Evolutionary conservation across 2,888 invertebrate species (phyloP).

Genomic region (Caenorhabditis sp.): DNA sequence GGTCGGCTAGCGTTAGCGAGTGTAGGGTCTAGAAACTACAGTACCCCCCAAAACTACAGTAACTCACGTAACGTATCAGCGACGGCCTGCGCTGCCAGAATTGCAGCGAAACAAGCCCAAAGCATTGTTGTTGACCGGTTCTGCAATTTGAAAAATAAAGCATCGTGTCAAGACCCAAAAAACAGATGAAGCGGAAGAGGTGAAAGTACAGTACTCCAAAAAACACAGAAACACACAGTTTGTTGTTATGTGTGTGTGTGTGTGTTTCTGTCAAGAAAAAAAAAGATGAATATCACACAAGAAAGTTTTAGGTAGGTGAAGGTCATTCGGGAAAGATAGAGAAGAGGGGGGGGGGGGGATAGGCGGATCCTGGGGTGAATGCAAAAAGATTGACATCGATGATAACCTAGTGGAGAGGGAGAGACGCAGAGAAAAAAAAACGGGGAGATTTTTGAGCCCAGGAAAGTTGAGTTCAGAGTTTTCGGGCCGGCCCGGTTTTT

Average conservation of each 20-base stretch:
- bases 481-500: no score
- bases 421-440: background rate
- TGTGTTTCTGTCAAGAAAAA: conserved; percentile 2
- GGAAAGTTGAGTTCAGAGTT: background rate
- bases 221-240: no score
- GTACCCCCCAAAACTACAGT: background rate
- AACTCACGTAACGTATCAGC: background rate
- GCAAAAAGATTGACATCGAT: conserved; percentile 3
- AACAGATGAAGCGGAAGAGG: background rate
- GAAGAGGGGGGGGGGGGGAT: background rate
- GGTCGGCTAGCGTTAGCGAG: no score
- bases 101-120: background rate
- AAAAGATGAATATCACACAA: conserved; percentile 5
- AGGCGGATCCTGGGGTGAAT: background rate
- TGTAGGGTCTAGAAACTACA: background rate
- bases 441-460: background rate
- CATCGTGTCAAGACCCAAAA: background rate
- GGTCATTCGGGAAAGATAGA: background rate
- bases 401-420: conserved; percentile 15
- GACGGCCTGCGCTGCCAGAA: background rate
- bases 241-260: background rate
- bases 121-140: background rate
- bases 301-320: no score
- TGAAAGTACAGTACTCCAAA: no score
- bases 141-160: background rate